A percentile compares a stretch with the other conserved stretches of the same genome.
Conservation (phyloP, 1,140 invertebrate species). For the Apis cerana region DNA sequence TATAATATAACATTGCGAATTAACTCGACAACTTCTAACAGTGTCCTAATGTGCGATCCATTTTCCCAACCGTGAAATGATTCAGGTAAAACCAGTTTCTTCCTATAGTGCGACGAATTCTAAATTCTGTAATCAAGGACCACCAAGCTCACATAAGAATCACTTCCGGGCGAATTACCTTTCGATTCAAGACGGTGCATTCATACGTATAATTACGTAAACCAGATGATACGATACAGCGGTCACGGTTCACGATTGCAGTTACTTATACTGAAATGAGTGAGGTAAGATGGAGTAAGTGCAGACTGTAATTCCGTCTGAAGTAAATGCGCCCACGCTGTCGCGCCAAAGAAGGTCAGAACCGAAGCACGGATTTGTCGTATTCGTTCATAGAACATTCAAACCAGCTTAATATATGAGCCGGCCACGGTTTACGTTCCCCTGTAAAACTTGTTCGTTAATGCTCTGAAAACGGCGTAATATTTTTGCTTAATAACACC, state of each 20-base stretch:
- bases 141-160: not conserved
- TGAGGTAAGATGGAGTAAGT: slow-evolving; percentile 59
- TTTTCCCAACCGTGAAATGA: slow-evolving; percentile 16
- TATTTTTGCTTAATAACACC: slow-evolving; percentile 39
- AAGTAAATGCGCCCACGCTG: slow-evolving; percentile 64
- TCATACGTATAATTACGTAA: slow-evolving; percentile 63
- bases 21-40: slow-evolving; percentile 1
- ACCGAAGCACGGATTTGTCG: slow-evolving; percentile 61
- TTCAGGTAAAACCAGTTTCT: slow-evolving; percentile 30
- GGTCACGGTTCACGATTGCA: slow-evolving; percentile 67
- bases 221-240: slow-evolving; percentile 55
- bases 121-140: slow-evolving; percentile 4
- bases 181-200: not conserved
- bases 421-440: slow-evolving; percentile 15
- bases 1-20: not conserved
- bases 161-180: slow-evolving; percentile 54
- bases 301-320: slow-evolving; percentile 61
- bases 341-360: slow-evolving; percentile 61
- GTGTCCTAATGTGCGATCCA: slow-evolving; percentile 10
- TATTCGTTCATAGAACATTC: slow-evolving; percentile 49
- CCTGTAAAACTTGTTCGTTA: slow-evolving; percentile 41
- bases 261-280: slow-evolving; percentile 59
- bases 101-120: slow-evolving; percentile 13
- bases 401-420: slow-evolving; percentile 37
- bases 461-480: slow-evolving; percentile 38